Conservation (phyloP, 1,140 invertebrate species). For the Drosophila pruinosa region DNA sequence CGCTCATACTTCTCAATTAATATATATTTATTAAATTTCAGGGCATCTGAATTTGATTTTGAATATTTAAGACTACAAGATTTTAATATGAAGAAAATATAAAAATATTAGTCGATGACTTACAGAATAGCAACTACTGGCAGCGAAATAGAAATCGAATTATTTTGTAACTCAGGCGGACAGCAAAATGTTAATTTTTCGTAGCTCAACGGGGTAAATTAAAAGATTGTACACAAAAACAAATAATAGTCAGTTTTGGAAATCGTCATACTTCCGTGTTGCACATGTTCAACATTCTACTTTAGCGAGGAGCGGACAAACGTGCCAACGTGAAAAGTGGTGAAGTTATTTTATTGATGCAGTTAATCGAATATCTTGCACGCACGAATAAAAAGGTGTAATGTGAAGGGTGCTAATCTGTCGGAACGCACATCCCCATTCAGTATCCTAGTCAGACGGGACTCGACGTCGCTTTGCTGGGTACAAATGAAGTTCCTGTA, state of each 20-base stretch:
- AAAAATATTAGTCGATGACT: too few relatives aligned
- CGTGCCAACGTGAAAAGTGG: not conserved
- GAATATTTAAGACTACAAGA: too few relatives aligned
- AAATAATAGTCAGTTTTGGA: slow-evolving; percentile 1
- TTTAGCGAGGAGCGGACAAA: not conserved
- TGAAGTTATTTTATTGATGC: slow-evolving; percentile 46
- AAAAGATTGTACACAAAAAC: too few relatives aligned
- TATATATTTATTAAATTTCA: too few relatives aligned
- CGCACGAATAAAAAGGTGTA: slow-evolving; percentile 52
- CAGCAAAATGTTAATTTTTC: too few relatives aligned
- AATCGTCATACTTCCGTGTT: slow-evolving; percentile 14
- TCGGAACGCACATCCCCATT: slow-evolving; percentile 15
- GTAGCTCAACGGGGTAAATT: too few relatives aligned
- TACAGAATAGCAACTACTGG: too few relatives aligned
- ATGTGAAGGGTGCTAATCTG: not conserved
- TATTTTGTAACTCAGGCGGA: too few relatives aligned
- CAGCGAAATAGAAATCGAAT: too few relatives aligned
- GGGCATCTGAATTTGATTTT: too few relatives aligned
- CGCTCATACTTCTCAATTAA: too few relatives aligned
- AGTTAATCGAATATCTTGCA: slow-evolving; percentile 63
- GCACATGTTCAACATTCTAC: not conserved
- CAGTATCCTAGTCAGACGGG: not conserved
- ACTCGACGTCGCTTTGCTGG: not conserved
- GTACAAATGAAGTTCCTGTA: slow-evolving; percentile 78
- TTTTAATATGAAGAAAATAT: too few relatives aligned